phyloP scores from a whole-genome alignment of 2,888 invertebrate species.

The Agrochola circellaris region DNA sequence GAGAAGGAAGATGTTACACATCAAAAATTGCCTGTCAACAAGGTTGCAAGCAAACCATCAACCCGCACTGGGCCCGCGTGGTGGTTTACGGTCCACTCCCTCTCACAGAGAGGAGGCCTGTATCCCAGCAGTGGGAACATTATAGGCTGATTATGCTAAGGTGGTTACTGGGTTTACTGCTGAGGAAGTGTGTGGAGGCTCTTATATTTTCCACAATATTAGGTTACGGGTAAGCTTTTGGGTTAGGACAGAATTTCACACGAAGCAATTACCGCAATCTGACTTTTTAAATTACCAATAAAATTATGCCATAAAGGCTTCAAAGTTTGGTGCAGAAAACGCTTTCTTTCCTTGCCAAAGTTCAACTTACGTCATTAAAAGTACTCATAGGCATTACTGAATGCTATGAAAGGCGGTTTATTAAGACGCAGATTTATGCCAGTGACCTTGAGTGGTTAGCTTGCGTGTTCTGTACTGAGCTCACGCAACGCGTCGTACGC shows the following conservation, averaged over 20 bases:
- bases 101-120: background rate
- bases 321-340: background rate
- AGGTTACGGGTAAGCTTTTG: conserved; percentile 1
- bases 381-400: background rate
- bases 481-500: no score
- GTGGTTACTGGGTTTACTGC: background rate
- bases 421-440: no score
- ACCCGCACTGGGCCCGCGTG: background rate
- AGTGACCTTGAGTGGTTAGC: no score
- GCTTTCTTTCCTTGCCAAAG: background rate
- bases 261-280: background rate
- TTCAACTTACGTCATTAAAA: background rate
- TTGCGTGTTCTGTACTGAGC: no score
- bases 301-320: background rate
- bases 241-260: conserved; percentile 5
- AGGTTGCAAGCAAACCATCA: background rate
- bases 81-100: background rate
- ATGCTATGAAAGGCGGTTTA: background rate
- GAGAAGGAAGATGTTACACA: no score
- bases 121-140: background rate
- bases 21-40: background rate
- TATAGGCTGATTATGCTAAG: background rate
- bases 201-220: background rate
- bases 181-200: background rate
- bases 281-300: background rate